phyloP scores from a whole-genome alignment of 2,797 vertebrate genomes.

The Coluber constrictor region DNA sequence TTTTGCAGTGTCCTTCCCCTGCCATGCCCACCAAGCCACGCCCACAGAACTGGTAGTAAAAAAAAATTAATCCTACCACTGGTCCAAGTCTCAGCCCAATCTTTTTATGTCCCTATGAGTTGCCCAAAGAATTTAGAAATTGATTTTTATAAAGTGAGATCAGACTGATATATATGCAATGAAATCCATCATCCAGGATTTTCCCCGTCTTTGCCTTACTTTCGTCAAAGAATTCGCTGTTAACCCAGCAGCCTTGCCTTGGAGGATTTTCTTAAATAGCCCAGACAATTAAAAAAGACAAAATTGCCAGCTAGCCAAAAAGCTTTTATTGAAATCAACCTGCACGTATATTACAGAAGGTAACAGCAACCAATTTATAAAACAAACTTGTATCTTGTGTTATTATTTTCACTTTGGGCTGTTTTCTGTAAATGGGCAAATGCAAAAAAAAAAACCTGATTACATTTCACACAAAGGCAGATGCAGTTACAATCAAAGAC shows the following conservation, averaged over 20 bases:
- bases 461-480: not conserved
- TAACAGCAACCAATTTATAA: not conserved
- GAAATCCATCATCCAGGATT: not conserved
- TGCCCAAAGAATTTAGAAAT: not conserved
- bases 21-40: too few relatives aligned
- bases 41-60: too few relatives aligned
- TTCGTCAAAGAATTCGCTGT: not conserved
- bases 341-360: not conserved
- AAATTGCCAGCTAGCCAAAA: not conserved
- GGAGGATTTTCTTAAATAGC: not conserved
- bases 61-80: too few relatives aligned
- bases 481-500: not conserved
- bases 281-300: not conserved
- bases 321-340: conserved; percentile 7
- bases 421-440: not conserved
- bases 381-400: not conserved
- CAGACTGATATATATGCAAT: not conserved
- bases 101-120: not conserved
- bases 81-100: not conserved
- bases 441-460: not conserved
- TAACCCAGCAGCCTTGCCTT: not conserved
- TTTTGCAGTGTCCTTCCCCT: too few relatives aligned
- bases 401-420: not conserved
- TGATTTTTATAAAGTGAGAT: not conserved
- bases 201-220: not conserved